Conservation (phyloP, 2,797 vertebrate genomes). For the Xiphorhynchus erythropygius region DNA sequence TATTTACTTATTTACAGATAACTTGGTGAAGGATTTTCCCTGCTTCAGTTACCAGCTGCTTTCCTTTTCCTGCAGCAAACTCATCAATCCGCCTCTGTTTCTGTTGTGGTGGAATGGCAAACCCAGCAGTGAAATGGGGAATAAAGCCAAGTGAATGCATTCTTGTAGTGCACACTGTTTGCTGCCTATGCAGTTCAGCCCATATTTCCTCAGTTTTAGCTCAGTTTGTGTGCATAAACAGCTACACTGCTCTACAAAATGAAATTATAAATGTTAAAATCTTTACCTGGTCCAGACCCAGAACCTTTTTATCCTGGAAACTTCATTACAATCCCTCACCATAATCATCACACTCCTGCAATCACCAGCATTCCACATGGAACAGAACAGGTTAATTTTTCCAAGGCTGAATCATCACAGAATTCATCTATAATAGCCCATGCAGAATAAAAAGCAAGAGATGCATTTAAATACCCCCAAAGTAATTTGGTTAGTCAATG, state of each 20-base stretch:
- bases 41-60: conserved; percentile 1
- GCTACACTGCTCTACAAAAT: background rate
- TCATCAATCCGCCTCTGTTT: background rate
- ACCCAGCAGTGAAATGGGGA: background rate
- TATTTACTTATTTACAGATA: conserved; percentile 18
- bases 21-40: conserved; percentile 13
- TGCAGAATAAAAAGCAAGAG: conserved; percentile 58
- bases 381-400: conserved; percentile 62
- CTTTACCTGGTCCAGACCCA: background rate
- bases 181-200: background rate
- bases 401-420: conserved; percentile 43
- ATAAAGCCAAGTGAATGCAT: background rate
- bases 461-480: conserved; percentile 68
- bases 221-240: background rate
- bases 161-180: background rate
- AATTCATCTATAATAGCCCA: conserved; percentile 56
- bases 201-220: background rate
- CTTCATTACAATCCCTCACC: background rate
- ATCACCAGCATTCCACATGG: background rate
- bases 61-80: background rate
- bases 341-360: background rate
- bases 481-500: conserved; percentile 75
- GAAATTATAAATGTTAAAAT: background rate
- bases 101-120: background rate
- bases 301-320: background rate